A percentile compares a stretch with the other conserved stretches of the same genome.
These are phyloP conservation scores for Montipora capricornis DNA, from an alignment of 64 coral and sea anemone genomes.

Conservation along the genomic window DNA sequence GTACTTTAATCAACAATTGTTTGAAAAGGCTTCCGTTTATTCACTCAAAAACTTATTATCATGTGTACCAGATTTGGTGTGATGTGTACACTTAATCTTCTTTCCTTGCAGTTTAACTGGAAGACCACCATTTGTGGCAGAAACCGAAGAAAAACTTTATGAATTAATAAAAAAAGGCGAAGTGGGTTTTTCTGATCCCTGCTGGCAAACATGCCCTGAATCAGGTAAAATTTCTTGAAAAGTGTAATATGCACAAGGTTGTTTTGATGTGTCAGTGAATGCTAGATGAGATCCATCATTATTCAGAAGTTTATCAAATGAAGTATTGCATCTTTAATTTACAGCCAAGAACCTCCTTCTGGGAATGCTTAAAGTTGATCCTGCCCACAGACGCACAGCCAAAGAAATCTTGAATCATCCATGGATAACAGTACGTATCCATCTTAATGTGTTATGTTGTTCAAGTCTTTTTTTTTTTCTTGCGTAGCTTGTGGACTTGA, in stretches of 20 bases:
- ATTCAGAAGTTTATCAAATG: background rate
- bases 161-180: slow-evolving; percentile 93
- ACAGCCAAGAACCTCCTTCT: slow-evolving; percentile 93
- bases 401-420: slow-evolving; percentile 95
- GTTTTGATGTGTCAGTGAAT: background rate
- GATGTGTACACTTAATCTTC: no score
- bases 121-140: slow-evolving; percentile 89
- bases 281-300: background rate
- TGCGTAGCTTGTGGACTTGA: background rate
- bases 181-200: slow-evolving; percentile 90
- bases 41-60: no score
- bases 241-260: background rate
- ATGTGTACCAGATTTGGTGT: no score
- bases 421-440: slow-evolving; percentile 90
- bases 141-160: slow-evolving; percentile 97
- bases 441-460: background rate
- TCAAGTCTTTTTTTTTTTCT: background rate
- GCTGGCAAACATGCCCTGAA: slow-evolving; percentile 92
- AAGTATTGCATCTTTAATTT: background rate
- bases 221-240: slow-evolving; percentile 75
- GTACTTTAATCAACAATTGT: no score
- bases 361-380: slow-evolving; percentile 99
- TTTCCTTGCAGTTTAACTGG: slow-evolving; percentile 84
- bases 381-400: slow-evolving; percentile 90
- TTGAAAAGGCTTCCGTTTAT: no score